Conservation (phyloP, 2,797 vertebrate species). For the Phataginus tetradactyla region DNA sequence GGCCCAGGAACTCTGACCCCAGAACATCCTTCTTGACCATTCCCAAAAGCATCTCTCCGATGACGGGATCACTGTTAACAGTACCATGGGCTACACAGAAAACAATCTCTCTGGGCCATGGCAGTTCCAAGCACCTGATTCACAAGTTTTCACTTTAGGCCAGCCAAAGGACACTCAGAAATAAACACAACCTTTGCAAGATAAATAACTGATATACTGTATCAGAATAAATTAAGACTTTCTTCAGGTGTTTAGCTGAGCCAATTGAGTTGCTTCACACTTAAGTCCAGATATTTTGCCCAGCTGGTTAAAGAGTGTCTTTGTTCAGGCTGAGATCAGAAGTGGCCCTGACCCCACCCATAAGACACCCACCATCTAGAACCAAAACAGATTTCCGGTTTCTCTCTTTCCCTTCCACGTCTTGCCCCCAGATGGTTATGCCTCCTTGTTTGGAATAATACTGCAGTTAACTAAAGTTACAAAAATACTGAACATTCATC, state of each 20-base stretch:
- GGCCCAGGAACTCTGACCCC: neutral
- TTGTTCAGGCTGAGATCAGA: slow-evolving; percentile 13
- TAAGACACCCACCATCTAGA: neutral
- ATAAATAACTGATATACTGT: neutral
- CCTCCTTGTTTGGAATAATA: slow-evolving; percentile 41
- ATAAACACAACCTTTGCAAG: neutral
- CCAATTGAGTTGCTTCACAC: neutral
- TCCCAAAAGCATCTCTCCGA: neutral
- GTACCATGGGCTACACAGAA: neutral
- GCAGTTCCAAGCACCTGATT: neutral
- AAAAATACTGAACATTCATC: slow-evolving; percentile 57
- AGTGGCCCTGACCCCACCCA: neutral
- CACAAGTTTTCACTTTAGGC: neutral
- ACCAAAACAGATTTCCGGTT: slow-evolving; percentile 27
- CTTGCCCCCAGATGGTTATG: neutral
- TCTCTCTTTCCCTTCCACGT: neutral
- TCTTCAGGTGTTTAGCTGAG: neutral
- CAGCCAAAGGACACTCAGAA: neutral
- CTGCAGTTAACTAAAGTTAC: slow-evolving; percentile 47
- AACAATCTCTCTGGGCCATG: neutral
- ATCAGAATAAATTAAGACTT: neutral
- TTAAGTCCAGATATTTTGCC: neutral
- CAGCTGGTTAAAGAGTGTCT: neutral
- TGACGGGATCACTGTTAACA: neutral
- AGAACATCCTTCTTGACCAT: neutral